Evolutionary conservation across 2,888 invertebrate genomes (phyloP).

Genomic region (Caenorhabditis sp.): DNA sequence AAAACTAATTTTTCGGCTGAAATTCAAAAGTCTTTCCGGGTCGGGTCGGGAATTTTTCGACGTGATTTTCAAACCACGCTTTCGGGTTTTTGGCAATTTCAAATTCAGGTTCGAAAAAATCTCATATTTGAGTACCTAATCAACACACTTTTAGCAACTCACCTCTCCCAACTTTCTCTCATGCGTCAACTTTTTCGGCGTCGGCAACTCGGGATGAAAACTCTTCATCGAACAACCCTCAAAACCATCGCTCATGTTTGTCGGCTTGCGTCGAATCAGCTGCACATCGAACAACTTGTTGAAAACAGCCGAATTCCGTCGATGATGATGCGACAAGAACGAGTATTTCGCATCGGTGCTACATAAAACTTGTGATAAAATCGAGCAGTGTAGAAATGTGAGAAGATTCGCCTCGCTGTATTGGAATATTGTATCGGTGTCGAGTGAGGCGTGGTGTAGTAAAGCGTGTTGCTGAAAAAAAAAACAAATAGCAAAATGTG

Average conservation of each 20-base stretch:
- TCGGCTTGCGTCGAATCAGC: not conserved
- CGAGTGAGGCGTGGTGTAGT: constrained; percentile 22
- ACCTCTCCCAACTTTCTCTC: constrained; percentile 42
- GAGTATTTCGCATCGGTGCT: not conserved
- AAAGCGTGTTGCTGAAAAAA: constrained; percentile 29
- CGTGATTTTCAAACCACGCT: too few relatives aligned
- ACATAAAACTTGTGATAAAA: not conserved
- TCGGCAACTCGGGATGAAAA: constrained; percentile 33
- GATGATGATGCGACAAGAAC: constrained; percentile 41
- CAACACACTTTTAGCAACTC: too few relatives aligned
- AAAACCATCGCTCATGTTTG: too few relatives aligned
- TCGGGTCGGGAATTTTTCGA: too few relatives aligned
- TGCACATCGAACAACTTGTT: constrained; percentile 22
- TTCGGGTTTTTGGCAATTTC: too few relatives aligned
- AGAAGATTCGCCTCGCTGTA: constrained; percentile 26
- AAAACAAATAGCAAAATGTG: too few relatives aligned
- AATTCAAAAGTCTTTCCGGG: too few relatives aligned
- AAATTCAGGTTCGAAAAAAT: not conserved
- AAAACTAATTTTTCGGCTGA: too few relatives aligned
- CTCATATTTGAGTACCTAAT: too few relatives aligned
- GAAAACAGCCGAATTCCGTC: constrained; percentile 29
- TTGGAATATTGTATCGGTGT: constrained; percentile 27
- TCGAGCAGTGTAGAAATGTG: constrained; percentile 20
- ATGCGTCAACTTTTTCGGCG: constrained; percentile 29
- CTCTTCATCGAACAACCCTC: constrained; percentile 20